These are phyloP conservation scores for Ctenopoma multispine DNA, from an alignment of 2,797 vertebrate species.

Conservation along the genomic window DNA sequence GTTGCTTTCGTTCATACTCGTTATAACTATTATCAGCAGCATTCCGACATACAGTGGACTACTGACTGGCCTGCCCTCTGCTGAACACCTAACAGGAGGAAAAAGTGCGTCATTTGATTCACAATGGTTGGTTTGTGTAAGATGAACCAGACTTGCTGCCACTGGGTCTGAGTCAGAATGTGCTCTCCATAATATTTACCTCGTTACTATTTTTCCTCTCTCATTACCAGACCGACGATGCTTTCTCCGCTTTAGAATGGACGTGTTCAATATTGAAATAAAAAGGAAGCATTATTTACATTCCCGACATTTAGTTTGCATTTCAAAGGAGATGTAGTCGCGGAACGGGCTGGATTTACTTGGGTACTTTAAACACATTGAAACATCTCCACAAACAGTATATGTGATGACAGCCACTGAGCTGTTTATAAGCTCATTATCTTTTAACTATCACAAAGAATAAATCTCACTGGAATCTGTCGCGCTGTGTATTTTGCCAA, in stretches of 20 bases:
- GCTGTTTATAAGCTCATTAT: not conserved
- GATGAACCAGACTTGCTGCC: conserved; percentile 48
- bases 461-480: conserved; percentile 5
- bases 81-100: conserved; percentile 42
- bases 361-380: conserved; percentile 25
- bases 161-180: conserved; percentile 51
- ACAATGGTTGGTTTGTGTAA: conserved; percentile 75
- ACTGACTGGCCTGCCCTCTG: conserved; percentile 28
- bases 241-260: too few relatives aligned
- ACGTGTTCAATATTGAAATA: too few relatives aligned
- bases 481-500: conserved; percentile 9
- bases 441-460: not conserved
- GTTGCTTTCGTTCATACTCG: conserved; percentile 13
- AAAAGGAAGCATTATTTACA: conserved; percentile 1
- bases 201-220: conserved; percentile 35
- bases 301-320: conserved; percentile 46
- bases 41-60: conserved; percentile 37
- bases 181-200: conserved; percentile 27
- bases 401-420: not conserved
- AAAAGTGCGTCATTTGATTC: conserved; percentile 80
- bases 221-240: not conserved
- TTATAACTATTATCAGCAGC: conserved; percentile 36
- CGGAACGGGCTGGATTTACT: conserved; percentile 27
- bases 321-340: not conserved
- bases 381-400: conserved; percentile 12